Percentiles rank a stretch among this genome's conserved stretches.
Evolutionary conservation across 2,113 vertebrate species (phyloP).

Genomic region (Willisornis vidua): DNA sequence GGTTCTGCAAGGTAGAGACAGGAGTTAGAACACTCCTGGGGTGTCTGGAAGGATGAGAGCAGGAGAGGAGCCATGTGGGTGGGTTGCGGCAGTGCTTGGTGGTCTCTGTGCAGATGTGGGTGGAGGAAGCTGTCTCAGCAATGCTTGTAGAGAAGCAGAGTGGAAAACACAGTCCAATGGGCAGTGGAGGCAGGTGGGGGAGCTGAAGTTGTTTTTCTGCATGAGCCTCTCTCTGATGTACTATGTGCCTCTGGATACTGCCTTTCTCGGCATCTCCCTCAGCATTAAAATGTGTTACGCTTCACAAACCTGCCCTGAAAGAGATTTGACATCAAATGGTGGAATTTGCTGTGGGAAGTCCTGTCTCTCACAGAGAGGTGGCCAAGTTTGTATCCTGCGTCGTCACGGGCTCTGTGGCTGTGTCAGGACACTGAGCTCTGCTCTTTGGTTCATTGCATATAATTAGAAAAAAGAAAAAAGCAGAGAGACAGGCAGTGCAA

Average conservation of each 20-base stretch:
- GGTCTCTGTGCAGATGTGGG: not conserved
- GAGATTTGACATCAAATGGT: not conserved
- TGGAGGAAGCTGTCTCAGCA: not conserved
- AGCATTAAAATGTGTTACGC: not conserved
- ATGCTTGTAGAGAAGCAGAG: not conserved
- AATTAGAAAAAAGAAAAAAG: not conserved
- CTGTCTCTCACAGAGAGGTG: not conserved
- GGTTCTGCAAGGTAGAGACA: conserved; percentile 23
- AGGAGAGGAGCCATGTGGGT: not conserved
- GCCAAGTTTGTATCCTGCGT: not conserved
- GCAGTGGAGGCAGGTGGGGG: not conserved
- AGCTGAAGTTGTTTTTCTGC: not conserved
- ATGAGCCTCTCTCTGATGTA: not conserved
- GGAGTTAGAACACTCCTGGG: not conserved
- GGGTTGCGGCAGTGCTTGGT: not conserved
- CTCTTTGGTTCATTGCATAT: not conserved
- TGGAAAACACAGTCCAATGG: not conserved
- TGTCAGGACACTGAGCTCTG: not conserved
- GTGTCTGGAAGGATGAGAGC: not conserved
- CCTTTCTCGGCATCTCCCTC: not conserved
- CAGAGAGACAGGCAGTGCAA: not conserved
- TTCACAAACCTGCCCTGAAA: not conserved
- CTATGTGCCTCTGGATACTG: not conserved
- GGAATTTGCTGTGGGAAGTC: not conserved
- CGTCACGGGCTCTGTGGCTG: rapidly evolving